These are phyloP conservation scores for Perca schrenkii DNA, from an alignment of 2,113 vertebrate species.

Conservation along the genomic window DNA sequence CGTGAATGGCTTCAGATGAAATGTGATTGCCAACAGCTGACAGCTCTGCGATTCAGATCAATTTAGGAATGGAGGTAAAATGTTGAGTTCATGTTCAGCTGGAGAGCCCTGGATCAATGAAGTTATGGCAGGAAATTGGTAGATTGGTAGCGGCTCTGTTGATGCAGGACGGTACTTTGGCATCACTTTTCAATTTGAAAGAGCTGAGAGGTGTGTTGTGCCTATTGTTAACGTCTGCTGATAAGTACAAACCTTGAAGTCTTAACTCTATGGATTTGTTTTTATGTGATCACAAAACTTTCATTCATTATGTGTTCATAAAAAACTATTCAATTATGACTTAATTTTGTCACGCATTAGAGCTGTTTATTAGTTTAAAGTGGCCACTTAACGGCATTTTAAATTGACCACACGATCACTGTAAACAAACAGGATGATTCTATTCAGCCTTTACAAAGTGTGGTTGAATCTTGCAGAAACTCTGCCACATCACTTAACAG, in stretches of 20 bases:
- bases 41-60: neutral
- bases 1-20: neutral
- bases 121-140: slow-evolving; percentile 24
- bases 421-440: neutral
- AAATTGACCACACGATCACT: neutral
- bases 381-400: neutral
- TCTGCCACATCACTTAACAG: neutral
- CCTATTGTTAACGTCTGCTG: neutral
- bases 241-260: neutral
- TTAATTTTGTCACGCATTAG: neutral
- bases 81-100: slow-evolving; percentile 13
- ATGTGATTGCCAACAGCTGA: slow-evolving; percentile 3
- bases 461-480: neutral
- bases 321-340: neutral
- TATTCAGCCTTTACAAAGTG: neutral
- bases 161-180: neutral
- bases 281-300: neutral
- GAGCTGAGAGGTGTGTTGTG: neutral
- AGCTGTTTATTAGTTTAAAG: neutral
- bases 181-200: neutral
- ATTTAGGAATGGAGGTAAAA: slow-evolving; percentile 6
- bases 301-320: neutral
- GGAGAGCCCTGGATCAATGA: slow-evolving; percentile 26
- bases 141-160: slow-evolving; percentile 2
- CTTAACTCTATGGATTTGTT: neutral